Base-by-base conservation (phyloP, 2,888 invertebrate species). In the Panopea generosa region DNA sequence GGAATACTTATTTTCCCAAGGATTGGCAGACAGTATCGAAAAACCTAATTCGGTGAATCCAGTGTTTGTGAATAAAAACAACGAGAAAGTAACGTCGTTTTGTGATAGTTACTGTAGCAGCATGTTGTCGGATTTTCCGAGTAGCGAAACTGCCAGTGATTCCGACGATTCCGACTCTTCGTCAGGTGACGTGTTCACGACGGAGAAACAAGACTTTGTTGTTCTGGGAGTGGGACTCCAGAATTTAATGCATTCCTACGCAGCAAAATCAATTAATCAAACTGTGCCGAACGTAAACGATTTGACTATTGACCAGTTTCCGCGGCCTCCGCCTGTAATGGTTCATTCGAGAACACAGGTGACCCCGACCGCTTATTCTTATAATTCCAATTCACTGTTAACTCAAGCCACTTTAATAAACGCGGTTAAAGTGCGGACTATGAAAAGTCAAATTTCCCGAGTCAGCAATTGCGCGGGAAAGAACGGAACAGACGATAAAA, bases 401-500 rank as follows among this genome's bases (percentile, higher is more conserved):
- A 82, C 82, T 20, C 84, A 85, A 69, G 70, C 82, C 16, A 81
- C 78, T 49, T 61, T 85, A 24, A 60, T 84, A n/a, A 83, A 84
- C 26, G 80, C 83, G 16, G 80, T 84, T 7, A 85, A 84, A 74
- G 80, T 84, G 18, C 73, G 82, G 22, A 83, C 81, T 26, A 68
- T 84, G 55, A 84, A 84, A 65, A 50, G 83, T 16, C 71, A 75
- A 22, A 71, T 80, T 22, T 67, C 82, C 11, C 77, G 80, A 33
- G 43, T 59, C 29, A 59, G 67, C 11, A 65, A 49, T 57, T 59
- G 62, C 56, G 63, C 67, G 33, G 61, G 47, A 9, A 66, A 57
- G 16, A 86, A 84, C 26, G 84, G 82, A 29, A 22, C 68, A n/a
- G 92, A 92, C 38, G 92, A 93, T 29, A 89, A 94, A 94, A 87